Evolutionary conservation across 2,888 invertebrate species (phyloP), one percentile per base, ranked within the genome.

Genomic region (Sylvicola cinctus): DNA sequence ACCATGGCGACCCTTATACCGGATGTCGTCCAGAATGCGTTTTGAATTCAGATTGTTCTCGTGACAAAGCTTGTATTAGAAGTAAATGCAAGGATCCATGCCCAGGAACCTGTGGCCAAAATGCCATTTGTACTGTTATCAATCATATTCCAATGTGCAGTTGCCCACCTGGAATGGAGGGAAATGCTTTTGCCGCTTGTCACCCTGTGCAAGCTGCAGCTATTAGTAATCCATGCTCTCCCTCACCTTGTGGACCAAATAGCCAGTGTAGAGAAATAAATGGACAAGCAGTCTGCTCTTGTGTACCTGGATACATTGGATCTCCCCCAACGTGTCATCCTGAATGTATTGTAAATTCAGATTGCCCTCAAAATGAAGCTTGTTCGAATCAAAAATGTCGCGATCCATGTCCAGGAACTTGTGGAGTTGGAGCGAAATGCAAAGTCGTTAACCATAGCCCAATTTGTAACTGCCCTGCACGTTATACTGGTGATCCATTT

Each of bases 71-170:
- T 7, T 81, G 80, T 46, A 68, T 77, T n/a, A 73, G 52, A 75
- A 68, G 52, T 79, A 83, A 80, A 62, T 87, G 87, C 52, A 66
- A 66, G 45, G 75, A 85, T 57, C 85, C 85, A 8, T 87, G 85
- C 47, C 70, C 74, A 15, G 81, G 83, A 42, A 76, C 77, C 37
- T 85, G 85, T 50, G 85, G 83, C 29, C 60, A 77, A 46, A 80
- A 81, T 49, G 80, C 84, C 5, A 67, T 69, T 46, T 76, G 76
- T 63, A 67, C 43, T 37, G 71, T 73, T 10, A 60, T 70, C 36
- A 73, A 73, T 48, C 74, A 76, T 49, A 65, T 68, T 26, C 74
- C 74, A 3, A 64, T 66, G 44, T 75, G 74, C 46, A 62, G 60
- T 39, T 74, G 74, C 47, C 60, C 65, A 16, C 50, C 58, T 20